Evolutionary conservation across 2,797 vertebrate genomes (phyloP).

Genomic region (Helicolenus hilgendorfi): DNA sequence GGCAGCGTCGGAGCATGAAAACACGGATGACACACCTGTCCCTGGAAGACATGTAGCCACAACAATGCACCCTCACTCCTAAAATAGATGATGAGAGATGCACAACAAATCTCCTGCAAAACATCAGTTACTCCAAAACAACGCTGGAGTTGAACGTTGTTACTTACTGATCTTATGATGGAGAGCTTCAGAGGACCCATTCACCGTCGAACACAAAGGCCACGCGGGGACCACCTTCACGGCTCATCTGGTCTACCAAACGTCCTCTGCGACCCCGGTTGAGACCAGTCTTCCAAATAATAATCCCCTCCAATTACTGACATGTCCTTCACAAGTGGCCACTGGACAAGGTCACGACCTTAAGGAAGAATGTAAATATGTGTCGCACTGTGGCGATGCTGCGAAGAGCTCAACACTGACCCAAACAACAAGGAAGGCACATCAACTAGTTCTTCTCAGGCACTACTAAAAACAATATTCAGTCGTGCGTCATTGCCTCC

Average conservation of each 20-base stretch:
- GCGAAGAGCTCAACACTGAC: conserved; percentile 7
- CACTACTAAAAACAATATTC: conserved; percentile 15
- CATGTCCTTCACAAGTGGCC: conserved; percentile 64
- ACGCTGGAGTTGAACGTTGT: background rate
- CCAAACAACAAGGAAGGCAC: background rate
- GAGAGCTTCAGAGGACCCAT: conserved; percentile 28
- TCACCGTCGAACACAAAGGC: conserved; percentile 51
- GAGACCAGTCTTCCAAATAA: conserved; percentile 60
- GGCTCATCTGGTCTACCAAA: conserved; percentile 60
- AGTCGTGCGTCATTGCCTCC: conserved; percentile 39
- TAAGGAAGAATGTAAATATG: conserved; percentile 30
- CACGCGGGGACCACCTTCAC: conserved; percentile 54
- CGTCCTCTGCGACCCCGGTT: conserved; percentile 63
- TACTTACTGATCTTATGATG: conserved; percentile 38
- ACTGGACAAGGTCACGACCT: conserved; percentile 62
- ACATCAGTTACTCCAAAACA: background rate
- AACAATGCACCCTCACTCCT: conserved; percentile 8
- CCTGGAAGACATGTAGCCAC: background rate
- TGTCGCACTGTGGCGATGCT: conserved; percentile 39
- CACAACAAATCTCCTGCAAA: conserved; percentile 4
- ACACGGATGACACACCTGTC: conserved; percentile 69
- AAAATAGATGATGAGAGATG: conserved; percentile 40
- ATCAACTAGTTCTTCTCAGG: conserved; percentile 31
- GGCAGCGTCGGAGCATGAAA: conserved; percentile 42
- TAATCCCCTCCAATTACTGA: conserved; percentile 80